These are phyloP conservation scores for Mesorhabditis sp. DNA, from an alignment of 2,888 invertebrate genomes.

Conservation along the genomic window DNA sequence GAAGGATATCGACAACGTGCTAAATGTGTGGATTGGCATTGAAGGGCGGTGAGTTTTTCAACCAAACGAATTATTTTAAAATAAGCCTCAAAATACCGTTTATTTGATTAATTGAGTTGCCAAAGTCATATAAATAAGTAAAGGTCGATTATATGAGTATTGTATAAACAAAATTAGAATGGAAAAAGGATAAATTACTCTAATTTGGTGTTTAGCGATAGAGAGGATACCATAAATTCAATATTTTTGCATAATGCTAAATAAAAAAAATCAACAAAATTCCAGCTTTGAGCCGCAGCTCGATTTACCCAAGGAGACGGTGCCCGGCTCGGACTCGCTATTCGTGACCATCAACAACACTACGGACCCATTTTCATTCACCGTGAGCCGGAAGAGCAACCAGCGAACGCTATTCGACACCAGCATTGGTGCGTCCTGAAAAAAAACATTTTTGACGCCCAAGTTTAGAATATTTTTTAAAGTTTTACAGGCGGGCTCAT, in stretches of 20 bases:
- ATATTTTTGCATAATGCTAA: no score
- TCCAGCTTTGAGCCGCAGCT: conserved; percentile 46
- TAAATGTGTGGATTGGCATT: conserved; percentile 34
- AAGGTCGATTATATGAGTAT: no score
- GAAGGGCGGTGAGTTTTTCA: conserved; percentile 5
- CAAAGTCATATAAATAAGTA: no score
- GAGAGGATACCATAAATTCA: no score
- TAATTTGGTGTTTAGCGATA: no score
- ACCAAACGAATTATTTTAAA: not conserved
- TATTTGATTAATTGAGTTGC: not conserved
- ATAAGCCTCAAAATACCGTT: not conserved
- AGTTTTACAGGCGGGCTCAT: conserved; percentile 40
- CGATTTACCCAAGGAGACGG: conserved; percentile 24
- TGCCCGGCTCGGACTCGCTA: conserved; percentile 22
- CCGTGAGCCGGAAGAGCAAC: conserved; percentile 29
- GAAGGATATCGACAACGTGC: conserved; percentile 28
- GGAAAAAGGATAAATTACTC: no score
- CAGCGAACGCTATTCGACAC: conserved; percentile 46
- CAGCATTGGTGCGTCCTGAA: conserved; percentile 35
- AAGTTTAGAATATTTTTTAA: not conserved
- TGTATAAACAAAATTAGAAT: no score
- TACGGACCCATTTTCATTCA: conserved; percentile 39
- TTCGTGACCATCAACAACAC: conserved; percentile 16
- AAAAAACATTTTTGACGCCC: conserved; percentile 1
- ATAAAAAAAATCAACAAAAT: not conserved